These are phyloP conservation scores for Drosophila nr. perissopoda DNA, from an alignment of 2,888 invertebrate genomes.

Conservation along the genomic window DNA sequence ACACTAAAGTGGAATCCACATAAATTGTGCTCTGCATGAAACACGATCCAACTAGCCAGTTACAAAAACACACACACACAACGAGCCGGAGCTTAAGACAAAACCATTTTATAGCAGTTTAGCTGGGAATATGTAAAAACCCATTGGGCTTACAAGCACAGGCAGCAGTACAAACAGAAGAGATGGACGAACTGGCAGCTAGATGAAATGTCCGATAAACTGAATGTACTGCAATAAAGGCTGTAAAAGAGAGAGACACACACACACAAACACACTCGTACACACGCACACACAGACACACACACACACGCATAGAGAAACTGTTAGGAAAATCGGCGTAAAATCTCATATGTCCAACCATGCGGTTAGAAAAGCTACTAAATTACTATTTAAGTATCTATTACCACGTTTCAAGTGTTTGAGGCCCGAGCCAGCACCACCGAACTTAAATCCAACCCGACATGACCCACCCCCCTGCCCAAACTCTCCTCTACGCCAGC, in stretches of 20 bases:
- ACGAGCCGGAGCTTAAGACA: constrained; percentile 41
- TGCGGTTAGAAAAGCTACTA: constrained; percentile 74
- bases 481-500: neutral
- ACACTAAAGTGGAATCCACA: constrained; percentile 22
- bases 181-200: constrained; percentile 50
- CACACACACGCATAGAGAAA: constrained; percentile 18
- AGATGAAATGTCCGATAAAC: constrained; percentile 75
- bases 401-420: constrained; percentile 74
- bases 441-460: constrained; percentile 1
- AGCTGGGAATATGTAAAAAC: constrained; percentile 63
- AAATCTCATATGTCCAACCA: constrained; percentile 78
- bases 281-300: constrained; percentile 1
- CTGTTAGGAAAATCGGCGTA: constrained; percentile 67
- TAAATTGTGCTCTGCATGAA: constrained; percentile 71
- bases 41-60: constrained; percentile 60
- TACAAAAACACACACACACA: constrained; percentile 4
- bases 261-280: constrained; percentile 7
- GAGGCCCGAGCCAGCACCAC: constrained; percentile 23
- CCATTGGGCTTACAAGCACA: constrained; percentile 17
- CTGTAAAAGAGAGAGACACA: constrained; percentile 40
- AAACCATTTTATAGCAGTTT: constrained; percentile 70
- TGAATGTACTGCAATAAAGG: constrained; percentile 70
- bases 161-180: neutral
- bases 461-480: neutral
- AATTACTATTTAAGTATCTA: constrained; percentile 80